phyloP scores from a whole-genome alignment of 2,888 invertebrate genomes.

The Xanthorhoe spadicearia region DNA sequence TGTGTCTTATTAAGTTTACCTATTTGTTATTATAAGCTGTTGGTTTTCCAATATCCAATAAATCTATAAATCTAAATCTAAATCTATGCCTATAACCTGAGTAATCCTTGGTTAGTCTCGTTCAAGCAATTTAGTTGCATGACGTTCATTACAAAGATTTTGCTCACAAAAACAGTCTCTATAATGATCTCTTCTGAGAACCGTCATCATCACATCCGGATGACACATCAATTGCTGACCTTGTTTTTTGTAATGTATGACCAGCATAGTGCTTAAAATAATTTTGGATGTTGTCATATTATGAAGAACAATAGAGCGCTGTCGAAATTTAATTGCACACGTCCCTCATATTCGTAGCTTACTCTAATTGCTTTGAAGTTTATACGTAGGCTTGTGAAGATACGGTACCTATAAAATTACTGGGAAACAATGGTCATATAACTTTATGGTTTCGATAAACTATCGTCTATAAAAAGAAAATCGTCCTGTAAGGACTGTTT shows the following conservation, averaged over 20 bases:
- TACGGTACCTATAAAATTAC: neutral
- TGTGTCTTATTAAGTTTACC: too few relatives aligned
- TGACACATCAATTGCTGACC: neutral
- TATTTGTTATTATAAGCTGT: too few relatives aligned
- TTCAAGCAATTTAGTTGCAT: neutral
- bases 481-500: too few relatives aligned
- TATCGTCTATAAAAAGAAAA: too few relatives aligned
- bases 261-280: neutral
- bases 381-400: neutral
- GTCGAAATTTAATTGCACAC: neutral
- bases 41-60: too few relatives aligned
- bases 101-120: too few relatives aligned
- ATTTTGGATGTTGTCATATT: constrained; percentile 2
- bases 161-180: neutral
- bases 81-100: too few relatives aligned
- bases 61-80: too few relatives aligned
- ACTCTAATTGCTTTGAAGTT: neutral
- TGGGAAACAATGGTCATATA: neutral
- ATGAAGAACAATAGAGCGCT: neutral
- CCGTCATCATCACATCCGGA: neutral
- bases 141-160: neutral
- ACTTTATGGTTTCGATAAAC: neutral
- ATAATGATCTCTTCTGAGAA: neutral
- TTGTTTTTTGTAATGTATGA: neutral
- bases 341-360: neutral